Conservation (phyloP, 2,888 invertebrate genomes). For the Pyrochroa serraticornis region DNA sequence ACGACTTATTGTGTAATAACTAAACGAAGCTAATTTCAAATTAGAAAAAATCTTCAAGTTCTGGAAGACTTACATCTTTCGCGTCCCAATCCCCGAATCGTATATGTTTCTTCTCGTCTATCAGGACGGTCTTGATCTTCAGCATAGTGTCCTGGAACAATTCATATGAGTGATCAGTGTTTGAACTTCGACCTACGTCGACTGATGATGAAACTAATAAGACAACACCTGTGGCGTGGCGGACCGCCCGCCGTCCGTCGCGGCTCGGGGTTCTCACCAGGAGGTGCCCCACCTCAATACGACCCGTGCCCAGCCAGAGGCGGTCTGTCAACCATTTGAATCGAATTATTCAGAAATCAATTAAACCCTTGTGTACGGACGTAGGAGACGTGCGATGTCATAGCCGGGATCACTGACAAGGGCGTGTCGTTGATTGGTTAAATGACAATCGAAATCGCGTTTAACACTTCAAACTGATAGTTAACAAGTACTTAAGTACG, state of each 20-base stretch:
- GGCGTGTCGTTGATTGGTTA: no score
- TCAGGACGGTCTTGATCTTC: slow-evolving; percentile 82
- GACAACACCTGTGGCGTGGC: slow-evolving; percentile 46
- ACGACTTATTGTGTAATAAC: no score
- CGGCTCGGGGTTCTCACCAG: slow-evolving; percentile 41
- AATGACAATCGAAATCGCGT: no score
- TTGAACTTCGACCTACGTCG: slow-evolving; percentile 24
- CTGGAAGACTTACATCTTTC: slow-evolving; percentile 77
- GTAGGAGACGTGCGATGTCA: slow-evolving; percentile 10
- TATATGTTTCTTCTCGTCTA: slow-evolving; percentile 91
- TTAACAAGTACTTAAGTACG: no score
- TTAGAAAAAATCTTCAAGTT: background rate
- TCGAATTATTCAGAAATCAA: slow-evolving; percentile 34
- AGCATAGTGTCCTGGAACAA: slow-evolving; percentile 79
- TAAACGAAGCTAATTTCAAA: no score
- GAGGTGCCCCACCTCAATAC: slow-evolving; percentile 41
- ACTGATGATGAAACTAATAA: slow-evolving; percentile 41
- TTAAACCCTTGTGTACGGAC: slow-evolving; percentile 20
- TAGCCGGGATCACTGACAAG: background rate
- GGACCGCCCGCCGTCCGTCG: slow-evolving; percentile 34
- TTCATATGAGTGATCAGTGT: slow-evolving; percentile 18
- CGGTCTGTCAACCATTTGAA: slow-evolving; percentile 34
- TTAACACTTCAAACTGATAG: no score
- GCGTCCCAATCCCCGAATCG: slow-evolving; percentile 92
- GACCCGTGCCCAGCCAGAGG: slow-evolving; percentile 38